Conservation (phyloP, 2,888 invertebrate species). For the Rotaria magnacalcarata region DNA sequence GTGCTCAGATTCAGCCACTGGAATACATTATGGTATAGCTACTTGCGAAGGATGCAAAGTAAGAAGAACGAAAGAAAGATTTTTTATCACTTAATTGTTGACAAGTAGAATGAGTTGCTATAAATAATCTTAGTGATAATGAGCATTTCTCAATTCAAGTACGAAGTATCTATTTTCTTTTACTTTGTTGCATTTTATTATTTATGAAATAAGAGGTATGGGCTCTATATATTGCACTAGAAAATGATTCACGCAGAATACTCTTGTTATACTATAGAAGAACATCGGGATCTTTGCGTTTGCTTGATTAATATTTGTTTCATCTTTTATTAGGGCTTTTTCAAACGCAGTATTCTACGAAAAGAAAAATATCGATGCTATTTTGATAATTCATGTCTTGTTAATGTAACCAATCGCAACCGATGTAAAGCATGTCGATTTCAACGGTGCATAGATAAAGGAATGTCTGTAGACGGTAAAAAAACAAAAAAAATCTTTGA, state of each 20-base stretch:
- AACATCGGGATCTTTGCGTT: neutral
- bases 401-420: constrained; percentile 41
- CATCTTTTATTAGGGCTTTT: constrained; percentile 37
- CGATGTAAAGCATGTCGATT: constrained; percentile 46
- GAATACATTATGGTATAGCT: constrained; percentile 56
- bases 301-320: neutral
- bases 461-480: constrained; percentile 42
- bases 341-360: constrained; percentile 42
- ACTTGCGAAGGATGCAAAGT: constrained; percentile 59
- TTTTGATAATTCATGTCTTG: constrained; percentile 40
- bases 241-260: neutral
- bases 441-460: constrained; percentile 38
- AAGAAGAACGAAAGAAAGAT: neutral
- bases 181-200: no score
- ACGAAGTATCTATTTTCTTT: no score
- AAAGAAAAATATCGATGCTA: constrained; percentile 44
- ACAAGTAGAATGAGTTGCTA: no score
- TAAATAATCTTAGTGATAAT: no score
- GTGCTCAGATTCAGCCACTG: constrained; percentile 56
- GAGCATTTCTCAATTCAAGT: no score
- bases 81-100: no score
- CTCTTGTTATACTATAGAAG: neutral
- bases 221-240: no score
- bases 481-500: no score
- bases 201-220: no score